Conservation (phyloP, 2,113 vertebrate species). For the Carettochelys insculpta region DNA sequence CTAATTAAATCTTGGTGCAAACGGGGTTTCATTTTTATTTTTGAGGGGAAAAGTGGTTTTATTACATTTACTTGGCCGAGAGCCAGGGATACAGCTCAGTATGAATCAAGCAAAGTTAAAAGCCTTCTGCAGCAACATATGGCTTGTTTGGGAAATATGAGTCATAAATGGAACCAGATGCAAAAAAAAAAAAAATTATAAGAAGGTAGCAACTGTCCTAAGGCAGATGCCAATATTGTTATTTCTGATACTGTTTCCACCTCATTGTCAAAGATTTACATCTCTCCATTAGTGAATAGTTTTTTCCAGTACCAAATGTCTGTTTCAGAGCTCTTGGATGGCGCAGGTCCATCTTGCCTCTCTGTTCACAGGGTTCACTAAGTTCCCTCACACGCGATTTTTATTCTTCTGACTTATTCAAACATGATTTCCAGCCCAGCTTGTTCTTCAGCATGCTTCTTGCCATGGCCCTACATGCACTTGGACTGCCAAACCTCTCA, state of each 20-base stretch:
- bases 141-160: slow-evolving; percentile 76
- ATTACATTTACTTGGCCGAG: slow-evolving; percentile 69
- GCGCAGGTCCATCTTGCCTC: fast-evolving
- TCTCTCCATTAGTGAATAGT: neutral
- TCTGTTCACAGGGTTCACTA: neutral
- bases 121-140: slow-evolving; percentile 73
- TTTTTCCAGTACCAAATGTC: neutral
- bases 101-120: slow-evolving; percentile 66
- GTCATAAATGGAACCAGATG: slow-evolving; percentile 79
- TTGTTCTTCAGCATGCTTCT: slow-evolving; percentile 30
- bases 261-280: slow-evolving; percentile 2
- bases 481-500: neutral
- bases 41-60: slow-evolving; percentile 70
- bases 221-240: slow-evolving; percentile 54
- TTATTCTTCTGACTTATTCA: neutral
- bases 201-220: slow-evolving; percentile 66
- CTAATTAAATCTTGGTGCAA: slow-evolving; percentile 72
- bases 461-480: neutral
- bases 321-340: neutral
- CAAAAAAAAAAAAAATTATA: slow-evolving; percentile 26
- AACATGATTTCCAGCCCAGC: neutral
- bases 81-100: slow-evolving; percentile 64
- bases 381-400: neutral
- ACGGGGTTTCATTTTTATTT: slow-evolving; percentile 73
- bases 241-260: slow-evolving; percentile 58